Conservation (phyloP, 2,888 invertebrate species). For the Physocephala rufipes region DNA sequence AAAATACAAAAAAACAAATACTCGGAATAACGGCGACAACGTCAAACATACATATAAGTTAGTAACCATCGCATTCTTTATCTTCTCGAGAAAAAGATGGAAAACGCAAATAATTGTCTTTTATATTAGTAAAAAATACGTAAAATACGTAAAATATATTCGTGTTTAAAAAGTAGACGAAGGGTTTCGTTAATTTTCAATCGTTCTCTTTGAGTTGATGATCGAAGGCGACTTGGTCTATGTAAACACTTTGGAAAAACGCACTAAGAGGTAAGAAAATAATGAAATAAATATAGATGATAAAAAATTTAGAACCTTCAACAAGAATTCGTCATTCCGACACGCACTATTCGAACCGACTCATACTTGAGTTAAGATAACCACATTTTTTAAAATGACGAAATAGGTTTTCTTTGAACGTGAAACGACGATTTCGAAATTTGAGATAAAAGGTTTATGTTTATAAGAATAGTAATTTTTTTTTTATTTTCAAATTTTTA, state of each 20-base stretch:
- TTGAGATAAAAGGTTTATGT: no score
- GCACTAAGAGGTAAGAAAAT: neutral
- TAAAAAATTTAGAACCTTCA: neutral
- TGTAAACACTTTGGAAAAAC: neutral
- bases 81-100: no score
- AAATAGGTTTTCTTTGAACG: neutral
- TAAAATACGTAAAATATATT: neutral
- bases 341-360: neutral
- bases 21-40: no score
- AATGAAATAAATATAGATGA: neutral
- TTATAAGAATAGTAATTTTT: no score
- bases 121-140: neutral
- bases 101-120: no score
- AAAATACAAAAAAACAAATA: no score
- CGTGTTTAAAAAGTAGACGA: neutral
- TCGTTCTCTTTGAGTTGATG: neutral
- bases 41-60: no score
- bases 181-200: neutral
- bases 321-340: slow-evolving; percentile 1
- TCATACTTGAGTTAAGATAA: neutral
- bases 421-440: no score
- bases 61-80: no score
- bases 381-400: neutral
- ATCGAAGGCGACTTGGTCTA: neutral
- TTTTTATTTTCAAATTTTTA: no score